These are phyloP conservation scores for Graptemys geographica DNA, from an alignment of 2,797 vertebrate species.

Conservation along the genomic window DNA sequence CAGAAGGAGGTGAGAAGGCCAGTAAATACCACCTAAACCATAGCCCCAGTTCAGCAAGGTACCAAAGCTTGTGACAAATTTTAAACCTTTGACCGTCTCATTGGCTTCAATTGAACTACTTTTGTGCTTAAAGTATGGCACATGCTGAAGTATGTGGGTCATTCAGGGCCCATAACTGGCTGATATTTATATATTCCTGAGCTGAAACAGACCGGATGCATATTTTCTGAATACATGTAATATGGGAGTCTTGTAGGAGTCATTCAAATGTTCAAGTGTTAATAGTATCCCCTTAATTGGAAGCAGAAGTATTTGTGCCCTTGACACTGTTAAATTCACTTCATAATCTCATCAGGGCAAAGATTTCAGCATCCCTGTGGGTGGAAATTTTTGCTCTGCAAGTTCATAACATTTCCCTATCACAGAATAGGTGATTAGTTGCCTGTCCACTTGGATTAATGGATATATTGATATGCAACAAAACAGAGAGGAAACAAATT, in stretches of 20 bases:
- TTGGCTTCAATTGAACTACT: background rate
- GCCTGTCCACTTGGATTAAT: background rate
- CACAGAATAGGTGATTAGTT: background rate
- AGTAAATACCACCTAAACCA: background rate
- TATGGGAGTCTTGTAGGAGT: background rate
- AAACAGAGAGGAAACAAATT: background rate
- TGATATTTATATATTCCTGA: background rate
- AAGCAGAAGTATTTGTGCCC: background rate
- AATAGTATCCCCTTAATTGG: background rate
- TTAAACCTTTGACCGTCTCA: background rate
- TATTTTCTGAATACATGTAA: background rate
- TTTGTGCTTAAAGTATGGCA: background rate
- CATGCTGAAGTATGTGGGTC: background rate
- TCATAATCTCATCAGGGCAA: background rate
- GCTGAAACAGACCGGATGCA: background rate
- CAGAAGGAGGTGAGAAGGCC: conserved; percentile 90
- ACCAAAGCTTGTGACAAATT: background rate
- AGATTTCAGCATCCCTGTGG: background rate
- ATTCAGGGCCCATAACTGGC: background rate
- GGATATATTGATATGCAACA: background rate
- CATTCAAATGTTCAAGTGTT: background rate
- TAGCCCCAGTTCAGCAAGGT: background rate
- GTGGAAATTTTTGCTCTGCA: background rate
- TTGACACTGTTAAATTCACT: background rate
- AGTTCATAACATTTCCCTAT: background rate